Base-by-base conservation (phyloP, 2,797 vertebrate species). In the Acanthurus leucopareius region DNA sequence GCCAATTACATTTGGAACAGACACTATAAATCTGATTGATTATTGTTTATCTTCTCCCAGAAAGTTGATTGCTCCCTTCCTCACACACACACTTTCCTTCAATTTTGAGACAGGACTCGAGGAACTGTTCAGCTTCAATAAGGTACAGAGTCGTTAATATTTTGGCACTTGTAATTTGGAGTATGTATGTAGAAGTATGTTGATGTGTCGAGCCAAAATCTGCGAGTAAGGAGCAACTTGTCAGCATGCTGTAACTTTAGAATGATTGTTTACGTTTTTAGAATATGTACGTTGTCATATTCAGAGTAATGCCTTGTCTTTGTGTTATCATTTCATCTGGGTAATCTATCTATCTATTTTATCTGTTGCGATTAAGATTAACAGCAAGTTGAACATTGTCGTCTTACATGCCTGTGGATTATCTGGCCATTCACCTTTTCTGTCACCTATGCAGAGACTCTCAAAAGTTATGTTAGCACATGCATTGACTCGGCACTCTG, bases 1-100 rank as follows among this genome's bases (percentile, higher is more conserved):
- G 82, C 80, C 57, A 66, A 88, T 90, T 81, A 83, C 85, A 79
- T 85, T 85, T 76, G 80, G 56, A 78, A 71, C 79, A 79, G 85
- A 86, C 85, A 82, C 92, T 93, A 95, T 94, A 95, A 94, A 95
- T 91, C 73, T 81, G 80, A 89, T 83, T 88, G 76, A 90, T 84
- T 88, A 86, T 85, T 81, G 73, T 83, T 78, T 80, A 86, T 73
- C 58, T 59, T 62, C 75, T 72, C 70, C 76, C 86, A 91, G 85
- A 83, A 75, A 83, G 89, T 58, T 17, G 7, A 74, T 73, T 45
- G 40, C 63, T 51, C 51, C 57, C 73, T 73, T 64, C 25, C 32
- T 73, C 64, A 75, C 71, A 53, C 44, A 57, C 38, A 48, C 75
- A 44, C 66, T 73, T 80, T 83, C 61, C 78, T 70, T 81, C 77